Base-by-base conservation (phyloP, 2,113 vertebrate species). In the Antechinus stuartii region DNA sequence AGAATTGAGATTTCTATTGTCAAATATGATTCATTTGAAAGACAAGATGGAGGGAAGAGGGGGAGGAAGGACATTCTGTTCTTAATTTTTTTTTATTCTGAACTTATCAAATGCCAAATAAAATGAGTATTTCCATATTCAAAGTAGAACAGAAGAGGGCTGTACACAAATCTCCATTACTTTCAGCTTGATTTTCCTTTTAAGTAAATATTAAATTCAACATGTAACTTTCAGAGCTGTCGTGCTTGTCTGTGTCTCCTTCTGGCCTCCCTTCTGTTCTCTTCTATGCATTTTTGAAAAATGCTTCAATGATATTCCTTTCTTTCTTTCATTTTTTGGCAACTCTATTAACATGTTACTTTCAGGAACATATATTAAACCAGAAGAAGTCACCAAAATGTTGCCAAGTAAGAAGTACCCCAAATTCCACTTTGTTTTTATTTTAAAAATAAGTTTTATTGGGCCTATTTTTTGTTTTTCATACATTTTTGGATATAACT, bases 11-110 rank as follows among this genome's bases (percentile, higher is more conserved):
- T 94, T 94, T 92, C 23, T 96, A n/a, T 84, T 89, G n/a, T 91
- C 54, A 54, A 54, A 94, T 91, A 22, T 90, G 19, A 95, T 94
- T 94, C 89, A 94, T 95, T 94, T 94, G 95, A 89, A 96, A 76
- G 94, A 93, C 96, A 94, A 76, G 27, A 9, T 92, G 35, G 27
- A 89, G 94, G 54, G 56, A 92, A 16, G 10, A 11, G 61, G 68
- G 68, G 68, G n/a, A 84, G 68, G 68, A 42, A 84, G 68, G 68
- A 84, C 68, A 84, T 84, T 42, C 35, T 84, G 68, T 84, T 84
- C 68, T 84, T 84, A 76, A 76, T 84, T 84, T 84, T 42, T 42
- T 84, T 42, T 84, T 84, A 42, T 84, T 42, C 68, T 84, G 68
- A 84, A 84, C n/a, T 84, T 84, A 42, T 23, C 68, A 84, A 84